These are phyloP conservation scores for Phenganax marumi DNA, from an alignment of 92 coral and sea anemone genomes.

Conservation along the genomic window DNA sequence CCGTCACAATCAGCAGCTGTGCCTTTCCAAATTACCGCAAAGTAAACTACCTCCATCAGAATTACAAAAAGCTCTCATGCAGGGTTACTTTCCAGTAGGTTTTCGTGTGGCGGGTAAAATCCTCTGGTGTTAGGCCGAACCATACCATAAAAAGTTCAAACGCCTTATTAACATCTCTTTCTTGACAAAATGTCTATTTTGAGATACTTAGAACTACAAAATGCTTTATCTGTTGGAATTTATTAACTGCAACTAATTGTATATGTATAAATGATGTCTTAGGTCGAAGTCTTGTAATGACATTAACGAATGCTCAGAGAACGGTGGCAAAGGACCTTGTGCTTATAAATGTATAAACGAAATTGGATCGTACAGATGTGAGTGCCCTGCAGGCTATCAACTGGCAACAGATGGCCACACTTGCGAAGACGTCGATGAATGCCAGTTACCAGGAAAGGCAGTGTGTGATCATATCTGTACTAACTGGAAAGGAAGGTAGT, in stretches of 20 bases:
- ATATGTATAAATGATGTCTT: neutral
- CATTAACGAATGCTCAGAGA: constrained; percentile 72
- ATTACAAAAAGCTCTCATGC: no score
- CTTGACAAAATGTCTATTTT: no score
- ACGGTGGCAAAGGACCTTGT: constrained; percentile 75
- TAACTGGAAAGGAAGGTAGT: constrained; percentile 54
- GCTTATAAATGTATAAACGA: constrained; percentile 76
- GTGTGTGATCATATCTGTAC: constrained; percentile 53
- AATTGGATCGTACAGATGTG: constrained; percentile 71
- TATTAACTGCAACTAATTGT: neutral
- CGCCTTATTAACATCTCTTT: no score
- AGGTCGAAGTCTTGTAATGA: constrained; percentile 70
- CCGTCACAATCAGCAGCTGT: no score
- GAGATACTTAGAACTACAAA: neutral
- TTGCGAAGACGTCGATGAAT: constrained; percentile 59
- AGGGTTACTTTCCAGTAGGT: no score
- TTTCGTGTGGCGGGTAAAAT: no score
- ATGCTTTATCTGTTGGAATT: neutral
- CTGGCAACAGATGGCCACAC: constrained; percentile 47
- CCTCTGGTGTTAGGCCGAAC: no score
- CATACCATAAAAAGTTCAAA: no score
- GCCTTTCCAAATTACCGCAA: no score
- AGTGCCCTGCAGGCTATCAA: constrained; percentile 65
- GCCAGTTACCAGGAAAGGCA: constrained; percentile 22
- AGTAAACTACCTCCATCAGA: no score